These are phyloP conservation scores for human DNA, from an alignment of 2,113 vertebrate genomes.

Conservation along the genomic window GRCh38 chr2:59128501-59129000, in stretches of 20 bases:
- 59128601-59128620: background rate
- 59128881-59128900: background rate
- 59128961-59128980: slow-evolving; percentile 19
- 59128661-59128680: accelerated
- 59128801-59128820: background rate
- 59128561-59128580: background rate
- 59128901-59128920: background rate
- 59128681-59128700: background rate
- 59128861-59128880: background rate
- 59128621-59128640: background rate
- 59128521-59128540: background rate
- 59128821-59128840: background rate
- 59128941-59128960: slow-evolving; percentile 10
- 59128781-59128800: background rate
- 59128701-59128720: background rate
- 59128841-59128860: background rate
- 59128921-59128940: background rate
- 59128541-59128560: background rate
- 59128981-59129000: slow-evolving; percentile 28
- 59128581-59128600: background rate
- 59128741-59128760: background rate
- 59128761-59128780: background rate
- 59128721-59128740: background rate
- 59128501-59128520: accelerated
- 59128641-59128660: background rate